Evolutionary conservation across 2,888 invertebrate species (phyloP), one percentile per base, ranked within the genome.

Genomic region (Caenorhabditis sp.): DNA sequence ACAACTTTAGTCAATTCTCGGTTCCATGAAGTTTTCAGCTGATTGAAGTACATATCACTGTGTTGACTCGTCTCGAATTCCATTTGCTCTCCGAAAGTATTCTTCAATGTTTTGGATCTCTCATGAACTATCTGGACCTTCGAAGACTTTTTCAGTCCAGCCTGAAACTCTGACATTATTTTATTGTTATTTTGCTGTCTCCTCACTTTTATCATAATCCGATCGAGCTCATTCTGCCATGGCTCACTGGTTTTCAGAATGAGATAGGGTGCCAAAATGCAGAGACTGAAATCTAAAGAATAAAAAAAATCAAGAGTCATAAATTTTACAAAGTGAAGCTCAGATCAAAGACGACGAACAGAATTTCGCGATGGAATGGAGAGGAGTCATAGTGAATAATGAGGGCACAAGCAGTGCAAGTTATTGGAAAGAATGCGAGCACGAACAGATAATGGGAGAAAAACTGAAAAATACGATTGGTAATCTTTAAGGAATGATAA

Each of bases 71-170:
- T 61, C 19, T 76, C 76, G 26, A 76, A 59, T 22, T 76, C 68
- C 68, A 76, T 76, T 16, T 38, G 56, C 19, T 76, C 68, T 51
- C 76, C 76, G 51, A 76, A 76, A 26, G 76, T 76, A 16, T 69
- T 69, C 47, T 76, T 76, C 51, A 76, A 38, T n/a, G 10, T 56
- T 51, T 35, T 68, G 16, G 76, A 68, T n/a, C 66, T 16, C 7
- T 66, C 49, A 0, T 49, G 31, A 22, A 66, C 51, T 19, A 35
- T 35, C 22, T 66, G 19, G 0, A 66, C 35, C 49, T 66, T 66
- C 5, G 49, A 19, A 16, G 66, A 2, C 19, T 22, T 49, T 14
- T 22, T 49, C 0, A 66, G 12, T 31, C 66, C 66, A 31, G 22
- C 16, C 66, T 66, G 49, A 35, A 66, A 66, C 5, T 16, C 24